These are phyloP conservation scores for Xestoiulus laeticollis DNA, from an alignment of 2,888 invertebrate genomes.

Conservation along the genomic window DNA sequence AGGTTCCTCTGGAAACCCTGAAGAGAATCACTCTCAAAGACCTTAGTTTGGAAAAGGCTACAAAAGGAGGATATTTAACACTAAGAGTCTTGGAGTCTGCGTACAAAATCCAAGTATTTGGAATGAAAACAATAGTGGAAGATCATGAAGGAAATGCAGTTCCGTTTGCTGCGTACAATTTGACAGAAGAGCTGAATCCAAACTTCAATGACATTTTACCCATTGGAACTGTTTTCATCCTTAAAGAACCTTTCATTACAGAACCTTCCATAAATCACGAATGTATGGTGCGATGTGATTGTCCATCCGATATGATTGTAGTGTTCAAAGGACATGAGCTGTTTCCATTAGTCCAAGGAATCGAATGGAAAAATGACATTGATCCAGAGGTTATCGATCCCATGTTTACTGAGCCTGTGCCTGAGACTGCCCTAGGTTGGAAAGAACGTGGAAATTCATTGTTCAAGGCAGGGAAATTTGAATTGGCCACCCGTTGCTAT, in stretches of 20 bases:
- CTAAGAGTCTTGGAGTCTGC: neutral
- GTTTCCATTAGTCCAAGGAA: neutral
- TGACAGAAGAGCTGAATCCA: neutral
- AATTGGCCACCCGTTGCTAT: neutral
- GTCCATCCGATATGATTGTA: constrained; percentile 43
- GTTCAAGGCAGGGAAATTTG: neutral
- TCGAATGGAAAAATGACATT: constrained; percentile 11
- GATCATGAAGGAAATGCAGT: constrained; percentile 7
- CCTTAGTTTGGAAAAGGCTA: too few relatives aligned
- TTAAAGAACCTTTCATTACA: constrained; percentile 34
- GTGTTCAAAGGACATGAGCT: neutral
- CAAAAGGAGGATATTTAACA: too few relatives aligned
- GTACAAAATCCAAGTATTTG: neutral
- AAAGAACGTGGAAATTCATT: constrained; percentile 45
- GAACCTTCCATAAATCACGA: neutral
- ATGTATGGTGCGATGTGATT: constrained; percentile 4
- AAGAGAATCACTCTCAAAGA: too few relatives aligned
- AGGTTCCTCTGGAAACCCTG: neutral
- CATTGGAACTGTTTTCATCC: neutral
- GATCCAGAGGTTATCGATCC: neutral
- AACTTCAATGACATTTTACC: neutral
- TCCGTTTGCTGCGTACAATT: neutral
- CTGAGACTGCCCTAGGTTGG: neutral
- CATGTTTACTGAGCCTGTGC: neutral
- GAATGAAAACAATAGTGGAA: neutral